A percentile compares a stretch with the other conserved stretches of the same genome.
These are phyloP conservation scores for Tryphoninae sp. DNA, from an alignment of 2,888 invertebrate genomes.

Conservation along the genomic window DNA sequence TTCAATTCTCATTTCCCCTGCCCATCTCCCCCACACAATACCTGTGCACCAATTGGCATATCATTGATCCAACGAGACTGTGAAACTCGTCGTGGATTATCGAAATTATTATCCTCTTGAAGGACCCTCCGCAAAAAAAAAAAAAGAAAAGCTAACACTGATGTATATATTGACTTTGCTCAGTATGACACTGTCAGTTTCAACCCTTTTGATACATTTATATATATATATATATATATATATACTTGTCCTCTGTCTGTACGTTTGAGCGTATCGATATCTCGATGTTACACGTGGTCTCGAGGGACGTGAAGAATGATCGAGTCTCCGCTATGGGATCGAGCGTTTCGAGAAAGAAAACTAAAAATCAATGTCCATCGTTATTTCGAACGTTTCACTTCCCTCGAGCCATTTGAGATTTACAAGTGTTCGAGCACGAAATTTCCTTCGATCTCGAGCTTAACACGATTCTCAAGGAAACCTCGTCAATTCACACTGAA, in stretches of 20 bases:
- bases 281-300: slow-evolving; percentile 47
- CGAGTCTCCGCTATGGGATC: neutral
- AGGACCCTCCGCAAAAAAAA: slow-evolving; percentile 12
- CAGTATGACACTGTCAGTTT: slow-evolving; percentile 81
- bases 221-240: slow-evolving; percentile 39
- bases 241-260: slow-evolving; percentile 32
- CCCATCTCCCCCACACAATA: neutral
- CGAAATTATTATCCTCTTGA: slow-evolving; percentile 40
- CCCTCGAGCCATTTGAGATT: slow-evolving; percentile 44
- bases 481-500: slow-evolving; percentile 8
- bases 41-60: slow-evolving; percentile 24
- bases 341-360: neutral
- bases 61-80: slow-evolving; percentile 20
- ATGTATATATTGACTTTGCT: slow-evolving; percentile 82
- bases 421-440: slow-evolving; percentile 27
- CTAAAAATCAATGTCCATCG: neutral
- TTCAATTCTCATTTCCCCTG: neutral
- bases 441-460: slow-evolving; percentile 9
- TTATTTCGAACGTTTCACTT: slow-evolving; percentile 14
- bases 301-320: slow-evolving; percentile 35
- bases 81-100: slow-evolving; percentile 37
- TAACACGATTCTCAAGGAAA: neutral
- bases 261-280: slow-evolving; percentile 39
- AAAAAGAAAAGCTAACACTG: slow-evolving; percentile 77
- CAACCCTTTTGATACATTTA: slow-evolving; percentile 71